Evolutionary conservation across 1,140 invertebrate species (phyloP), one percentile per base, ranked within the genome.

Genomic region (Mycetomoellerius zeteki): DNA sequence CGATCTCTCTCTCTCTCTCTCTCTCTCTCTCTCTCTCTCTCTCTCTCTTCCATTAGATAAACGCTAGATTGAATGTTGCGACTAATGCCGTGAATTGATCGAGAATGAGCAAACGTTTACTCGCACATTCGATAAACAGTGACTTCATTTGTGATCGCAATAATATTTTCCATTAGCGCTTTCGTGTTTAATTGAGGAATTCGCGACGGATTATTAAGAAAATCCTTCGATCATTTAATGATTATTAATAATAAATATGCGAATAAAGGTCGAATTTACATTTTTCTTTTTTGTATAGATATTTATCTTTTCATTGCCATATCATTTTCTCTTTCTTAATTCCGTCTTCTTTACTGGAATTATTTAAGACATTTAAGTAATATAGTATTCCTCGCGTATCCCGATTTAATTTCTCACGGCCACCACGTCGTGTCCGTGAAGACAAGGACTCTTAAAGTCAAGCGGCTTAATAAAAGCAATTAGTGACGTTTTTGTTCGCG

Each of bases 91-190:
- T 8, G 50, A 54, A 43, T 54, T 81, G 47, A 76, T 86, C 62
- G 62, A 8, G 76, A 27, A 65, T 81, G 58, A 54, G 62, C 33
- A 47, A 69, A 80, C 16, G 8, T 62, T 62, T 62, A 72, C 65
- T 24, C 33, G 65, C 43, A 64, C 64, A 21, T 75, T 85, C 43
- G 47, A 58, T 85, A 89, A 82, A 90, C 69, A 86, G 33, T 88
- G 89, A 82, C 76, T 60, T 89, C 84, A 86, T 58, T 67, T 50
- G 4, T n/a, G 65, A 0, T 7, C 37, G 60, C 47, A 89, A 80
- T 89, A 89, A 89, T 33, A 37, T 60, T 69, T 86, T 73, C 76
- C 80, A 82, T 89, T 89, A 89, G 67, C 88, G 86, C 88, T 78
- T 86, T 60, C 69, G 47, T 82, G 84, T 89, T 89, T 86, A 62